Evolutionary conservation across 2,113 vertebrate species (phyloP), one percentile per base, ranked within the genome.

Genomic region (Lethenteron reissneri): DNA sequence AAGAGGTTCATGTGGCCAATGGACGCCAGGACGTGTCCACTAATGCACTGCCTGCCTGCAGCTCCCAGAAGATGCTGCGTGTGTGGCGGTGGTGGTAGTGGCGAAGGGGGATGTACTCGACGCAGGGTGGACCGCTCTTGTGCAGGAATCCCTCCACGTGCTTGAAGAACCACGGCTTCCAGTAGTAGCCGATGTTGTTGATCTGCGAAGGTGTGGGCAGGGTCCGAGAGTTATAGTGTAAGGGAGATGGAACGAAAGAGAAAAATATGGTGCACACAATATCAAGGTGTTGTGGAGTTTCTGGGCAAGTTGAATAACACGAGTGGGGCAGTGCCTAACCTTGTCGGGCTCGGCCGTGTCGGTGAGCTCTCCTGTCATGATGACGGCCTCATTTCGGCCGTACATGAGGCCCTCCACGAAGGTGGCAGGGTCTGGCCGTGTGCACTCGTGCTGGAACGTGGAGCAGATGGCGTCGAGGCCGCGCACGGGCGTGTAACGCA

Each of bases 41-140:
- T 41, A 41, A 41, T 41, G 41, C 41, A 41, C 41, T 41, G 41
- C 41, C 41, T 41, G 97, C 94, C 80, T 96, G 92, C 58, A 99
- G 82, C 78, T 97, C 94, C 94, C 94, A 99, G 84, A 99, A 99
- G 81, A 99, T 92, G 78, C 92, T 95, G 75, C 86, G 87, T 2
- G 92, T 97, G 77, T 99, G 94, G 71, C 94, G 83, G 76, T 99
- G 94, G 76, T 99, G 97, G 76, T 99, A 99, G 25, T 99, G 92
- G 58, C 94, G 83, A 72, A 95, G 76, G 58, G 94, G 94, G 76
- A 99, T 86, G 78, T 91, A 99, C 58, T 99, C 94, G 9, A 83
- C 81, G 71, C 83, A 88, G 41, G 41, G 41, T 41, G 41, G 41
- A 41, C 41, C 41, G 15, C 74, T 76, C 4, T 8, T 69, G 73